Percentiles rank a stretch among this genome's conserved stretches.
These are phyloP conservation scores for Taphrorychus bicolor DNA, from an alignment of 2,888 invertebrate species.

Conservation along the genomic window DNA sequence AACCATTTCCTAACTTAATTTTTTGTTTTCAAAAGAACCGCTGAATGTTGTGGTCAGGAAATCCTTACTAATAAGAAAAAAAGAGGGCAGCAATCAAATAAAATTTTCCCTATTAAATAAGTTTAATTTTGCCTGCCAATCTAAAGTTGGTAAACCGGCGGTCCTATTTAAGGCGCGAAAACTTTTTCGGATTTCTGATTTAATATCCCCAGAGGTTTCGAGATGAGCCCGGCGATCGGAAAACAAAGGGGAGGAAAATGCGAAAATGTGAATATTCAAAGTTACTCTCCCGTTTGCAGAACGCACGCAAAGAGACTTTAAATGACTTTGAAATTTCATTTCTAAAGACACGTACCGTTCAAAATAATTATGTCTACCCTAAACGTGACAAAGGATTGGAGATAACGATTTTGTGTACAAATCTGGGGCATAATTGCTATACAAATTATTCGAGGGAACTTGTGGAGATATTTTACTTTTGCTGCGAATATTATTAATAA, in stretches of 20 bases:
- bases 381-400: neutral
- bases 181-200: neutral
- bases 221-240: conserved; percentile 3
- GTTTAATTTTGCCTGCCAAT: neutral
- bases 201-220: conserved; percentile 4
- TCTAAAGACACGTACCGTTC: neutral
- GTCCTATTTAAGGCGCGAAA: neutral
- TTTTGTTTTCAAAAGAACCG: too few relatives aligned
- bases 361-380: neutral
- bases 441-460: neutral
- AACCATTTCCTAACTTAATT: too few relatives aligned
- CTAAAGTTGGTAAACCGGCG: neutral
- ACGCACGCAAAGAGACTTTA: conserved; percentile 7
- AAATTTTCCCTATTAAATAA: neutral
- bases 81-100: too few relatives aligned
- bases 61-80: too few relatives aligned
- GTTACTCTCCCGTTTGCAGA: neutral
- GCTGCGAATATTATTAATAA: too few relatives aligned
- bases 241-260: conserved; percentile 9
- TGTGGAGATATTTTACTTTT: neutral
- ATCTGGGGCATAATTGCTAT: neutral
- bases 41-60: too few relatives aligned
- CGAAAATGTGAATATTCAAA: conserved; percentile 13
- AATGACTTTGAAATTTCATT: conserved; percentile 7
- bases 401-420: neutral